Evolutionary conservation across 2,888 invertebrate genomes (phyloP).

Genomic region (Caenorhabditis drosophilae): DNA sequence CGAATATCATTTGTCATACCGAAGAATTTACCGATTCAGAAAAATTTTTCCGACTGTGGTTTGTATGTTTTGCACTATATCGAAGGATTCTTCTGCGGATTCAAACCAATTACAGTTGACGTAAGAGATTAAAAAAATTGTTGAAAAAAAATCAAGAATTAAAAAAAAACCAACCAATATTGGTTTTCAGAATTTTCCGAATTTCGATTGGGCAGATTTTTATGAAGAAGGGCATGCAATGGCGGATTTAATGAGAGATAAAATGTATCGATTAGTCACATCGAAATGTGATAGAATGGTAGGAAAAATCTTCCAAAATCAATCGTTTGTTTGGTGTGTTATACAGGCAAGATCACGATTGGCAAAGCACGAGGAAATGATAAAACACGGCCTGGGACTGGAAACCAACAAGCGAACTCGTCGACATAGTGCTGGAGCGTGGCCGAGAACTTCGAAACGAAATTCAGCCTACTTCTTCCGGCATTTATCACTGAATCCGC

Average conservation of each 20-base stretch:
- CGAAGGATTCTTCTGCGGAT: slow-evolving; percentile 78
- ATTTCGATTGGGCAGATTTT: slow-evolving; percentile 17
- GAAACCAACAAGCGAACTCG: not conserved
- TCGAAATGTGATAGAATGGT: not conserved
- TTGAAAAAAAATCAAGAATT: slow-evolving; percentile 2
- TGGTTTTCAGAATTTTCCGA: slow-evolving; percentile 19
- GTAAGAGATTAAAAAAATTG: slow-evolving; percentile 5
- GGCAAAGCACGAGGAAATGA: not conserved
- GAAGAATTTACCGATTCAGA: slow-evolving; percentile 82
- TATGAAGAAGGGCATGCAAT: slow-evolving; percentile 15
- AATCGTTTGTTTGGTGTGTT: not conserved
- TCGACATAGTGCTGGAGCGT: not conserved
- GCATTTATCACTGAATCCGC: not conserved
- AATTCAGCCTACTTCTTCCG: not conserved
- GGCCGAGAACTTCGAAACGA: not conserved
- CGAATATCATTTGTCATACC: slow-evolving; percentile 21
- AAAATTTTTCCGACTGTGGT: slow-evolving; percentile 95
- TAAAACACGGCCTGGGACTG: not conserved
- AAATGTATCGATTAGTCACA: slow-evolving; percentile 11
- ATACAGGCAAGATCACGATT: not conserved
- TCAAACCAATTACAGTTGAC: slow-evolving; percentile 8
- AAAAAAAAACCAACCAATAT: too few relatives aligned
- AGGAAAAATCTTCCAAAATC: not conserved
- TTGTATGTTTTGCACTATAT: slow-evolving; percentile 92
- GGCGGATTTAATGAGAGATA: slow-evolving; percentile 27